A percentile compares a stretch with the other conserved stretches of the same genome.
Evolutionary conservation across 2,888 invertebrate species (phyloP).

Genomic region (Heterodera filipjevi): DNA sequence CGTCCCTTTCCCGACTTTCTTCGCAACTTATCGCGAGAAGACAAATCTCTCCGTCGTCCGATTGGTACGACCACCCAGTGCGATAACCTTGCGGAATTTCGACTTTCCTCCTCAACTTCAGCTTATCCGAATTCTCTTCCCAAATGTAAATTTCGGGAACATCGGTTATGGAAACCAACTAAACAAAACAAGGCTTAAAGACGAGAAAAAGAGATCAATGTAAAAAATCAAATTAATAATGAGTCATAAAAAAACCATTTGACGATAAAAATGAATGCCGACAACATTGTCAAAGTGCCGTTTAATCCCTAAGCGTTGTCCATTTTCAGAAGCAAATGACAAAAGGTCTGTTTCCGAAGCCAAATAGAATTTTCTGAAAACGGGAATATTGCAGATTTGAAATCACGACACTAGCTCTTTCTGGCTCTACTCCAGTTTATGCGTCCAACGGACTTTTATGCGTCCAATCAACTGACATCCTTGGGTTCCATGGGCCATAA

Average conservation of each 20-base stretch:
- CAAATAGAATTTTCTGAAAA: slow-evolving; percentile 23
- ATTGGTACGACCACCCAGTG: not conserved
- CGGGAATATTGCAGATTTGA: too few relatives aligned
- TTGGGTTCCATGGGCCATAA: too few relatives aligned
- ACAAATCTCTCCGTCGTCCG: slow-evolving; percentile 1
- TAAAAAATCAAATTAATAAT: not conserved
- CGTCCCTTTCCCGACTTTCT: not conserved
- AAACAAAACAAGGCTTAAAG: not conserved
- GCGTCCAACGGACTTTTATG: too few relatives aligned
- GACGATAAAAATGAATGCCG: slow-evolving; percentile 6
- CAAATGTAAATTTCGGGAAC: slow-evolving; percentile 11
- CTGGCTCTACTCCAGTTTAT: too few relatives aligned
- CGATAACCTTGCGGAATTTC: not conserved
- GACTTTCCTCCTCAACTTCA: not conserved
- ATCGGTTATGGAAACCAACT: slow-evolving; percentile 22
- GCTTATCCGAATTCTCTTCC: not conserved
- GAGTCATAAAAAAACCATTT: not conserved
- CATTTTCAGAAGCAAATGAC: slow-evolving; percentile 13
- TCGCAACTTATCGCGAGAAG: not conserved
- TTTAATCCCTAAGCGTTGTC: not conserved
- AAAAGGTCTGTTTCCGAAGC: slow-evolving; percentile 18
- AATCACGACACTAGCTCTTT: too few relatives aligned
- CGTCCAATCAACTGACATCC: too few relatives aligned
- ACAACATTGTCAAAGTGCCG: slow-evolving; percentile 8
- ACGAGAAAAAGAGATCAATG: not conserved